phyloP scores from a whole-genome alignment of 2,113 vertebrate species.

The Solea solea region DNA sequence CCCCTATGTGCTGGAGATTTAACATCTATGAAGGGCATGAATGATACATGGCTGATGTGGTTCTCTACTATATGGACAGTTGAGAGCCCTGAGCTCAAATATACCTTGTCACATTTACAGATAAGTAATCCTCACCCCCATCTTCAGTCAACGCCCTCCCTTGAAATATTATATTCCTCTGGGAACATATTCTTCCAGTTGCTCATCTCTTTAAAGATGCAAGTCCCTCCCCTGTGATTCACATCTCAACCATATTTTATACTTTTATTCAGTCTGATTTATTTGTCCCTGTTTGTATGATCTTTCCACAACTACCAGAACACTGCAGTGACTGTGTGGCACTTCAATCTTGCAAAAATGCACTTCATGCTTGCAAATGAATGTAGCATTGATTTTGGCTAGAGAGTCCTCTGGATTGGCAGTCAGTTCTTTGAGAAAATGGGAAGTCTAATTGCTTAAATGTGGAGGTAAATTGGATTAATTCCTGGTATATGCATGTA shows the following conservation, averaged over 20 bases:
- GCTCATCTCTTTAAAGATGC: slow-evolving; percentile 38
- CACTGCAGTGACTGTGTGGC: not conserved
- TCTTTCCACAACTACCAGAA: slow-evolving; percentile 1
- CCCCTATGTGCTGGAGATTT: slow-evolving; percentile 38
- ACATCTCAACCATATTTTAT: slow-evolving; percentile 3
- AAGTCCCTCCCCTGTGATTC: slow-evolving; percentile 35
- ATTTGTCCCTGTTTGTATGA: slow-evolving; percentile 1
- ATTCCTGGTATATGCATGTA: slow-evolving; percentile 44
- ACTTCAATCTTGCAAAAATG: not conserved
- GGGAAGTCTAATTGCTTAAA: slow-evolving; percentile 20
- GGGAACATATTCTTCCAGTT: slow-evolving; percentile 29
- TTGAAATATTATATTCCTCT: slow-evolving; percentile 24
- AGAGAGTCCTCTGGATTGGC: not conserved
- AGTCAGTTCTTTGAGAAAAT: slow-evolving; percentile 10
- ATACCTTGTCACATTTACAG: slow-evolving; percentile 25
- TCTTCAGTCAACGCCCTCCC: slow-evolving; percentile 9
- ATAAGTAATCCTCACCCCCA: slow-evolving; percentile 5
- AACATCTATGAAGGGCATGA: slow-evolving; percentile 48
- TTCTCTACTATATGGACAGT: slow-evolving; percentile 35
- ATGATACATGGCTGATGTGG: slow-evolving; percentile 49
- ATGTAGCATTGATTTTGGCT: slow-evolving; percentile 7
- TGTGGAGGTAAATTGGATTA: slow-evolving; percentile 31
- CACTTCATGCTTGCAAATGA: slow-evolving; percentile 8
- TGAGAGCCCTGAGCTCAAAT: slow-evolving; percentile 4
- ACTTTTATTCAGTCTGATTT: not conserved